Percentiles rank a stretch among this genome's conserved stretches.
Evolutionary conservation across 2,113 vertebrate genomes (phyloP).

Genomic region (Cariama cristata): DNA sequence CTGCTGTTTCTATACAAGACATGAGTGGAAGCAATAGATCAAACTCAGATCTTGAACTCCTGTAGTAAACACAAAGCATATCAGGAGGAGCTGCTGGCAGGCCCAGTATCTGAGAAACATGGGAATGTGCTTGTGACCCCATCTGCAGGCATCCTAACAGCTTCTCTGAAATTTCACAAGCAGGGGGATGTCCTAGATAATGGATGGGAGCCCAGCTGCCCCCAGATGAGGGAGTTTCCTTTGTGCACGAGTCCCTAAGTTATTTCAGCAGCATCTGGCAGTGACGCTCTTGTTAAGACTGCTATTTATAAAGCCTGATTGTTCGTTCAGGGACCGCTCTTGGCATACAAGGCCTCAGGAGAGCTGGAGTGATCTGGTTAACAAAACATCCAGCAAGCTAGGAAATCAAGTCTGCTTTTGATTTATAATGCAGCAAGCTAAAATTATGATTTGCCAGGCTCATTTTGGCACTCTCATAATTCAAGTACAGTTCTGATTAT

Average conservation of each 20-base stretch:
- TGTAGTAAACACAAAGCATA: slow-evolving; percentile 37
- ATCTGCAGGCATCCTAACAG: slow-evolving; percentile 18
- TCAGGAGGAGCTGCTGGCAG: slow-evolving; percentile 60
- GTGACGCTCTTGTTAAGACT: slow-evolving; percentile 18
- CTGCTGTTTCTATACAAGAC: slow-evolving; percentile 39
- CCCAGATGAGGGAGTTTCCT: slow-evolving; percentile 58
- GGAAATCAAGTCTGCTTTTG: slow-evolving; percentile 63
- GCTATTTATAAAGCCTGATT: slow-evolving; percentile 71
- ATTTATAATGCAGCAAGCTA: slow-evolving; percentile 55
- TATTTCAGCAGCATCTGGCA: slow-evolving; percentile 46
- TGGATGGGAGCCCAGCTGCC: slow-evolving; percentile 44
- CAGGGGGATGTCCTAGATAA: slow-evolving; percentile 45
- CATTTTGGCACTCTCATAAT: slow-evolving; percentile 60
- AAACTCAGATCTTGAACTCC: slow-evolving; percentile 44
- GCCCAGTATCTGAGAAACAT: neutral
- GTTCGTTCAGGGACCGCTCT: slow-evolving; percentile 42
- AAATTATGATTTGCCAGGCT: slow-evolving; percentile 56
- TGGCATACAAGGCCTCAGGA: slow-evolving; percentile 11
- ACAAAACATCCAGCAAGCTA: slow-evolving; percentile 62
- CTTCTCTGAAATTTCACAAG: slow-evolving; percentile 41
- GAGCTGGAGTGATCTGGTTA: slow-evolving; percentile 47
- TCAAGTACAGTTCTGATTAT: slow-evolving; percentile 50
- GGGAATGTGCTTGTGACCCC: slow-evolving; percentile 4
- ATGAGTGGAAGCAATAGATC: slow-evolving; percentile 30
- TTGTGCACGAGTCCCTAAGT: neutral